Conservation (phyloP, 2,113 vertebrate species). For the Pelecanoides urinatrix region DNA sequence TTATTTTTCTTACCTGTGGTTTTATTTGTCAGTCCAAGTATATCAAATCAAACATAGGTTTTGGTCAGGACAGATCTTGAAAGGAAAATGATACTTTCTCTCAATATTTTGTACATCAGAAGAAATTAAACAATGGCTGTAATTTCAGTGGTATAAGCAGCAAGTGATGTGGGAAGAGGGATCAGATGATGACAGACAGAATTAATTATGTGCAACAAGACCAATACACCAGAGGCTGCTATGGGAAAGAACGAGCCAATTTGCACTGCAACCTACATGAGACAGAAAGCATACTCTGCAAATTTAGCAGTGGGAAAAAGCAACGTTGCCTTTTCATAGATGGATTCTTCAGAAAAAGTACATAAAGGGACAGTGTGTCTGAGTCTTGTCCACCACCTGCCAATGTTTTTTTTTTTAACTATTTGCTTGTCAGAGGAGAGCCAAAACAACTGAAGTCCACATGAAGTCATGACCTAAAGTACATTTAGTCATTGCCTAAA, state of each 20-base stretch:
- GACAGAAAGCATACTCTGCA: constrained; percentile 4
- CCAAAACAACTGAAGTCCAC: neutral
- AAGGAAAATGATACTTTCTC: constrained; percentile 24
- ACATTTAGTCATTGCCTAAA: neutral
- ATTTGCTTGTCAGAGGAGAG: neutral
- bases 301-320: neutral
- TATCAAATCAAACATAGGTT: constrained; percentile 54
- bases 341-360: neutral
- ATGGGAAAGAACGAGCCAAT: neutral
- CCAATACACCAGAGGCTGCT: neutral
- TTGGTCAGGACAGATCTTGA: constrained; percentile 40
- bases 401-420: neutral
- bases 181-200: constrained; percentile 37
- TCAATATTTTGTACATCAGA: constrained; percentile 17
- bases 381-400: neutral
- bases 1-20: constrained; percentile 68
- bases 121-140: constrained; percentile 17
- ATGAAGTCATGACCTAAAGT: neutral
- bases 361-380: neutral
- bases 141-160: constrained; percentile 16
- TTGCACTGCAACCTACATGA: neutral
- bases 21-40: constrained; percentile 58
- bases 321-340: neutral
- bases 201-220: constrained; percentile 7
- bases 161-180: constrained; percentile 45